These are phyloP conservation scores for Lasius fuliginosus DNA, from an alignment of 2,888 invertebrate species.

Conservation along the genomic window DNA sequence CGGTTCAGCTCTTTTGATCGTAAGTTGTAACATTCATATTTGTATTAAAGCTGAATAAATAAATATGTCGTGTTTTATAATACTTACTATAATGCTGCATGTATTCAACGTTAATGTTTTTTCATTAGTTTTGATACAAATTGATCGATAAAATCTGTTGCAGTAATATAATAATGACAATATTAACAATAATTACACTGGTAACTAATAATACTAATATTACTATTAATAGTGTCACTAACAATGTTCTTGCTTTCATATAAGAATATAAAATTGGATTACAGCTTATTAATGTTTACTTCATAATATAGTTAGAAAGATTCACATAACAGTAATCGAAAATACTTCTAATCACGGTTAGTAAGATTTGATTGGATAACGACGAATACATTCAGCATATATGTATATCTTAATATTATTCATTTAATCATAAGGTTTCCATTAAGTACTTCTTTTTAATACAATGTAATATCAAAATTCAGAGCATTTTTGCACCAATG, in stretches of 20 bases:
- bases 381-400: conserved; percentile 44
- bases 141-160: not conserved
- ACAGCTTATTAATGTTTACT: not conserved
- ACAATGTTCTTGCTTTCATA: not conserved
- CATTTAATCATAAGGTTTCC: conserved; percentile 36
- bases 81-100: conserved; percentile 72
- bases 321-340: not conserved
- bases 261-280: not conserved
- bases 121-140: not conserved
- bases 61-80: conserved; percentile 79
- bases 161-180: conserved; percentile 9
- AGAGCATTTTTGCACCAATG: not conserved
- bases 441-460: not conserved
- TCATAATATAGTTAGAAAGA: not conserved
- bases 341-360: not conserved
- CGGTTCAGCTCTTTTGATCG: conserved; percentile 18
- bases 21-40: conserved; percentile 25
- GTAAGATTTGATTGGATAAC: not conserved
- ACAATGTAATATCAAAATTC: conserved; percentile 10
- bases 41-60: conserved; percentile 79
- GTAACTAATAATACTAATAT: not conserved
- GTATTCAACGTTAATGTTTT: conserved; percentile 39
- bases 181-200: not conserved
- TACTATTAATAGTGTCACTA: not conserved
- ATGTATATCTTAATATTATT: conserved; percentile 41